phyloP scores from a whole-genome alignment of 2,113 vertebrate species.

The Embiotoca jacksoni region DNA sequence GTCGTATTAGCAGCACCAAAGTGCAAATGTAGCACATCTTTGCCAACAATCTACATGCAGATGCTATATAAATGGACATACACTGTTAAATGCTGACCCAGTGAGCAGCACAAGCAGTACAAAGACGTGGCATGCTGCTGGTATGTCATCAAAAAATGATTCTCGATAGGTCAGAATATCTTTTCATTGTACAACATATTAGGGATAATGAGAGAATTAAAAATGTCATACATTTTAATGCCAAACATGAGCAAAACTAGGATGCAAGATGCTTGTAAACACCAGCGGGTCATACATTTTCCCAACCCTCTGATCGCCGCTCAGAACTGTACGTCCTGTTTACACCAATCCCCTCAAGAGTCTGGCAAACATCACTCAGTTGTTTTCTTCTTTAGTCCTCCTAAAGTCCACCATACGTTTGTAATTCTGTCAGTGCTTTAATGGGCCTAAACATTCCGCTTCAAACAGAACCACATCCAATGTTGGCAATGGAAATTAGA shows the following conservation, averaged over 20 bases:
- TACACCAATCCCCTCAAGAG: constrained; percentile 26
- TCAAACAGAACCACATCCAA: constrained; percentile 76
- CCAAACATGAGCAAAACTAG: neutral
- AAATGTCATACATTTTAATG: neutral
- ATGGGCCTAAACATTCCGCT: constrained; percentile 70
- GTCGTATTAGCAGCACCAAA: constrained; percentile 23
- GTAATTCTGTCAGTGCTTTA: constrained; percentile 70
- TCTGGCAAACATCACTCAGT: constrained; percentile 58
- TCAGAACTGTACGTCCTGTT: constrained; percentile 47
- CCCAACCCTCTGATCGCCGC: constrained; percentile 2
- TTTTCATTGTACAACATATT: neutral
- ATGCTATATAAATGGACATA: constrained; percentile 2
- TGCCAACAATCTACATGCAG: neutral
- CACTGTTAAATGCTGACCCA: constrained; percentile 3
- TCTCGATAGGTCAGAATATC: no score
- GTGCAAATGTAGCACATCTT: constrained; percentile 40
- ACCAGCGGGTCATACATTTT: constrained; percentile 9
- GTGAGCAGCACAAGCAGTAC: neutral
- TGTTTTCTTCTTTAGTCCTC: constrained; percentile 64
- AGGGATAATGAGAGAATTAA: neutral
- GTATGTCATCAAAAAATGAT: neutral
- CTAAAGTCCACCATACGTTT: constrained; percentile 69
- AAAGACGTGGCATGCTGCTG: neutral
- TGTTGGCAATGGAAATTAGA: constrained; percentile 75
- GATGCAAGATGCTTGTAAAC: constrained; percentile 12